Evolutionary conservation across 37 sponge, comb jelly and placozoan species (phyloP), one percentile per base, ranked within the genome.

Genomic region (Haliclona indistincta): DNA sequence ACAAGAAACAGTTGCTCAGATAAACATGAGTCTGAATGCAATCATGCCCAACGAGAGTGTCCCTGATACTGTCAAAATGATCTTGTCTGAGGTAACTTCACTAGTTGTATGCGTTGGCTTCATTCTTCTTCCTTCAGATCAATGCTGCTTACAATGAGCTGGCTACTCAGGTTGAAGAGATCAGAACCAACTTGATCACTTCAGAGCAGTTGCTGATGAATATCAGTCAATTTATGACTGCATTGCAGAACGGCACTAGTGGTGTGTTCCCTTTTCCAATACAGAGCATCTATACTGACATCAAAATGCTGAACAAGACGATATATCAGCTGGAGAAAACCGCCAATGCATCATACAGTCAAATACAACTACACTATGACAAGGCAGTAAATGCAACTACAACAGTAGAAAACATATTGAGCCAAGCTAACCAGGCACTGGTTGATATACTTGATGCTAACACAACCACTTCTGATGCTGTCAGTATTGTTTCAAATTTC

Each of bases 1-100:
- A 2, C 4, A 43, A 1, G 60, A 38, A 3, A 33, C 29, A 20
- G 58, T 78, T 43, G 45, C 35, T 11, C n/a, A 1, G 2, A 44
- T 42, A 17, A 78, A 78, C 43, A 4, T 17, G 0, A 56, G 69
- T 2, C 44, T 78, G 15, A 45, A 68, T 28, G 40, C 25, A 33
- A 67, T 67, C 43, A 78, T 60, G 3, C 58, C 56, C 20, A 22
- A 78, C 7, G 32, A 52, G 1, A 78, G 69, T 34, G 22, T 38
- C 56, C 20, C 68, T 1, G 38, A 2, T 6, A 19, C 8, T 19
- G 33, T 78, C 69, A 29, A 78, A 17, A 22, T 32, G 22, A 41
- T 35, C 34, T 34, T 68, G 13, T n/a, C 41, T 20, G 15, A 67
- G 13, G 79, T 78, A 78, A 4, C 34, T 36, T 11, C 26, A 54